Evolutionary conservation across 2,113 vertebrate genomes (phyloP).

Genomic region (Oplegnathus fasciatus): DNA sequence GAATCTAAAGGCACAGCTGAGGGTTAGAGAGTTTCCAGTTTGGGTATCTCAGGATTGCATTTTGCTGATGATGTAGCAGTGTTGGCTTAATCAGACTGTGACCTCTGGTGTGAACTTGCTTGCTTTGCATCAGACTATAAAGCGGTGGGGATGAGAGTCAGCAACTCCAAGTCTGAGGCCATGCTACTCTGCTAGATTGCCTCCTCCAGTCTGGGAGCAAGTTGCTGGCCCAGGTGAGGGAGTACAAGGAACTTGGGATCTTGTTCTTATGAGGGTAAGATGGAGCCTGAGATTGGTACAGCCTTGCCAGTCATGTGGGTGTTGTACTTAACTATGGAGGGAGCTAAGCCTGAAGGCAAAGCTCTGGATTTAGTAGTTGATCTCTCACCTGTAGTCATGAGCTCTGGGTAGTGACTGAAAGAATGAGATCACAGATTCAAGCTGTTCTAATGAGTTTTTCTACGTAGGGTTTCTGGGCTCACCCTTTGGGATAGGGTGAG

Average conservation of each 20-base stretch:
- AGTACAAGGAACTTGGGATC: slow-evolving; percentile 3
- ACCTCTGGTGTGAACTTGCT: slow-evolving; percentile 28
- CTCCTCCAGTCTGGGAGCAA: background rate
- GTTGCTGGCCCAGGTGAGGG: slow-evolving; percentile 1
- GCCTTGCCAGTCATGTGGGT: background rate
- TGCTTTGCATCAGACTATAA: slow-evolving; percentile 10
- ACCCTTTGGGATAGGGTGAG: background rate
- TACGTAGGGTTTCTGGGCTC: background rate
- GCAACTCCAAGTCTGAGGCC: background rate
- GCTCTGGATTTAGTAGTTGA: slow-evolving; percentile 21
- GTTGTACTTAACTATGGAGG: background rate
- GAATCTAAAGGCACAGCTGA: background rate
- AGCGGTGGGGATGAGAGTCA: slow-evolving; percentile 18
- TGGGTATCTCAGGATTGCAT: background rate
- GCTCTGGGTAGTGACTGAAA: slow-evolving; percentile 3
- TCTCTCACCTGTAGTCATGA: slow-evolving; percentile 24
- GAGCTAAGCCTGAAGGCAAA: slow-evolving; percentile 1
- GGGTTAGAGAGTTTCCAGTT: background rate
- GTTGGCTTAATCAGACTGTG: slow-evolving; percentile 28
- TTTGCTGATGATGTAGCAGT: slow-evolving; percentile 22
- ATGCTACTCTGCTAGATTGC: slow-evolving; percentile 23
- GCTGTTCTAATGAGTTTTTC: slow-evolving; percentile 12
- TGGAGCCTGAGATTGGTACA: background rate
- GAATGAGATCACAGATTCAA: background rate
- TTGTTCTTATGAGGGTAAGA: slow-evolving; percentile 1